These are phyloP conservation scores for Drosophila novamexicana DNA, from an alignment of 1,140 invertebrate genomes.

Conservation along the genomic window DNA sequence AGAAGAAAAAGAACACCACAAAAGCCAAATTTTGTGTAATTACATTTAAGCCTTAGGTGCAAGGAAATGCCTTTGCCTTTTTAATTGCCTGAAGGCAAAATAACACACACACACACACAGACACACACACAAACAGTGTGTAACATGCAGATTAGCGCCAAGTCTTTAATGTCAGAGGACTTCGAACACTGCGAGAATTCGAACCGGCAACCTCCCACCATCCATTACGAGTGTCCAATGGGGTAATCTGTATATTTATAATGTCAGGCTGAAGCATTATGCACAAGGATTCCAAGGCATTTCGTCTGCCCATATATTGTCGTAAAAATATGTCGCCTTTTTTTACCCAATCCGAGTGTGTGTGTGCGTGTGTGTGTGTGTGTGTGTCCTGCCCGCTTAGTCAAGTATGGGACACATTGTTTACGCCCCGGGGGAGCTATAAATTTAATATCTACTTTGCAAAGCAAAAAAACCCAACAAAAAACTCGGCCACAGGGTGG, in stretches of 20 bases:
- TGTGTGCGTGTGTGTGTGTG: conserved; percentile 9
- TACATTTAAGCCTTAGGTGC: conserved; percentile 63
- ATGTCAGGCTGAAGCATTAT: conserved; percentile 66
- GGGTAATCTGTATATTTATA: conserved; percentile 82
- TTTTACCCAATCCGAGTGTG: conserved; percentile 5
- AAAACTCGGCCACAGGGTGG: conserved; percentile 45
- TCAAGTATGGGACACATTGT: conserved; percentile 69
- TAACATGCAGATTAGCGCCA: conserved; percentile 6
- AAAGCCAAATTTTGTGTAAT: conserved; percentile 75
- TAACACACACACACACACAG: neutral
- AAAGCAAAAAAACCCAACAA: conserved; percentile 78
- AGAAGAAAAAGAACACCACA: conserved; percentile 53
- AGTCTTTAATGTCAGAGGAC: neutral
- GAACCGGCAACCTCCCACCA: conserved; percentile 35
- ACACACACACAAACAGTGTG: neutral
- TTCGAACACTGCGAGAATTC: no score
- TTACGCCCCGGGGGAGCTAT: conserved; percentile 82
- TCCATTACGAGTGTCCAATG: conserved; percentile 32
- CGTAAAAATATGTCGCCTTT: conserved; percentile 81
- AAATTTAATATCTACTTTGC: conserved; percentile 84
- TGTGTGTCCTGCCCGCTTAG: conserved; percentile 19
- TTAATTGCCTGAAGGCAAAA: conserved; percentile 40
- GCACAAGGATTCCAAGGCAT: conserved; percentile 72
- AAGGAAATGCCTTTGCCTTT: conserved; percentile 49
- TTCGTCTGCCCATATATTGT: conserved; percentile 74